phyloP scores from a whole-genome alignment of 2,797 vertebrate species.

The Thunnus albacares region DNA sequence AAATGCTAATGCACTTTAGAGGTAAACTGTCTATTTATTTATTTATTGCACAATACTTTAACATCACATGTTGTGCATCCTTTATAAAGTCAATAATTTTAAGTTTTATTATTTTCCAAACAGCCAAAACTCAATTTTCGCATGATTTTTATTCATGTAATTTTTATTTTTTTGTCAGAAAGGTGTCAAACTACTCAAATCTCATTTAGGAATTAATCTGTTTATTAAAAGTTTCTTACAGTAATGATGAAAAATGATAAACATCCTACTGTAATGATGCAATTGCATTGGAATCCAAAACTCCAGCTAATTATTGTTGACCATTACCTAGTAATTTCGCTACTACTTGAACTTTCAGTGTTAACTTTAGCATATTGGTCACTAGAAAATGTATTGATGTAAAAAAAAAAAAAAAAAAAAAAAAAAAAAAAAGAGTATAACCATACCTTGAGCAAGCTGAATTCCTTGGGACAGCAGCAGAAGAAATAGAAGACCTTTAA shows the following conservation, averaged over 20 bases:
- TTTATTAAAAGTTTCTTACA: not conserved
- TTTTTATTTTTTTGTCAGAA: not conserved
- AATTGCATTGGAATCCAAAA: not conserved
- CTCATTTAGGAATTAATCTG: not conserved
- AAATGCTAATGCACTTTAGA: not conserved
- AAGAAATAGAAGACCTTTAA: conserved; percentile 63
- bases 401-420: not conserved
- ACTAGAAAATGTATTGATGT: not conserved
- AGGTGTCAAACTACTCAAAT: not conserved
- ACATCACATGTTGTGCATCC: not conserved
- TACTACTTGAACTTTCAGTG: not conserved
- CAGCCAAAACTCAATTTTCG: no score
- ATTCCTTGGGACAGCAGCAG: conserved; percentile 68
- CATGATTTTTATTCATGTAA: not conserved
- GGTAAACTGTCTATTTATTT: not conserved
- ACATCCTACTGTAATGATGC: not conserved
- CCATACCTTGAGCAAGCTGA: conserved; percentile 73
- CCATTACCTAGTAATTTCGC: not conserved
- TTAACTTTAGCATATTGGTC: not conserved
- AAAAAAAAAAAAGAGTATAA: not conserved
- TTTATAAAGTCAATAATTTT: not conserved
- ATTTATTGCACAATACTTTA: not conserved
- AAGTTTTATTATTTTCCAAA: not conserved
- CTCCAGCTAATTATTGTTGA: not conserved
- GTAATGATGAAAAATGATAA: not conserved